Percentiles rank a stretch among this genome's conserved stretches.
Conservation (phyloP, 2,797 vertebrate species). For the Myoxocephalus aenaeus region DNA sequence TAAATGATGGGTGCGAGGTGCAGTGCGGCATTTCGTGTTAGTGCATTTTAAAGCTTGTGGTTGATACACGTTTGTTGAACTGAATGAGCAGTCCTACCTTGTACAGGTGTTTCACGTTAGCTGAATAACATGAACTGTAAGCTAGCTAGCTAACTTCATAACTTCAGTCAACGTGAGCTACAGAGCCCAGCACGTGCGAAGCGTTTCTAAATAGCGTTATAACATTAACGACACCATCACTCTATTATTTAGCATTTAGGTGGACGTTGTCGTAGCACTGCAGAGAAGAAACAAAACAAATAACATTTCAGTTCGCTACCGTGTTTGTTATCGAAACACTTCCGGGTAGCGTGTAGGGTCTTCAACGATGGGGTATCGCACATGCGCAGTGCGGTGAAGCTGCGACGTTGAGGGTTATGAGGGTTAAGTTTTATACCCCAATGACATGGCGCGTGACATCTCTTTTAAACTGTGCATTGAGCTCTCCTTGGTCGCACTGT, state of each 20-base stretch:
- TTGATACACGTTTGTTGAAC: background rate
- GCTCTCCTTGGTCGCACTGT: background rate
- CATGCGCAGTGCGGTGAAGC: background rate
- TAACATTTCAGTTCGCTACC: background rate
- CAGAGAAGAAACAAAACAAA: background rate
- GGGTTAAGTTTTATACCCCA: too few relatives aligned
- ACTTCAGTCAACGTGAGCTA: background rate
- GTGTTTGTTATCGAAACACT: background rate
- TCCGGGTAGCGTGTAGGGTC: background rate
- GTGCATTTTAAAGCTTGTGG: too few relatives aligned
- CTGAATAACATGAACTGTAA: background rate
- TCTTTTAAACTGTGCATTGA: too few relatives aligned
- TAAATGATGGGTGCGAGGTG: background rate
- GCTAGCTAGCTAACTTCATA: slow-evolving; percentile 3
- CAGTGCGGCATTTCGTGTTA: background rate
- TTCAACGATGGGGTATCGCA: background rate
- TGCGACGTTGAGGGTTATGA: background rate
- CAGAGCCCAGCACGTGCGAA: background rate
- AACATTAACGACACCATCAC: background rate
- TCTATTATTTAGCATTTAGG: background rate
- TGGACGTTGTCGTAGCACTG: fast-evolving
- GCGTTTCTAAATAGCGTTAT: background rate
- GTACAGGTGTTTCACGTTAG: background rate
- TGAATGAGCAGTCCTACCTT: slow-evolving; percentile 22
- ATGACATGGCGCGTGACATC: too few relatives aligned